Evolutionary conservation across 2,888 invertebrate genomes (phyloP).

Genomic region (Erebia palarica): DNA sequence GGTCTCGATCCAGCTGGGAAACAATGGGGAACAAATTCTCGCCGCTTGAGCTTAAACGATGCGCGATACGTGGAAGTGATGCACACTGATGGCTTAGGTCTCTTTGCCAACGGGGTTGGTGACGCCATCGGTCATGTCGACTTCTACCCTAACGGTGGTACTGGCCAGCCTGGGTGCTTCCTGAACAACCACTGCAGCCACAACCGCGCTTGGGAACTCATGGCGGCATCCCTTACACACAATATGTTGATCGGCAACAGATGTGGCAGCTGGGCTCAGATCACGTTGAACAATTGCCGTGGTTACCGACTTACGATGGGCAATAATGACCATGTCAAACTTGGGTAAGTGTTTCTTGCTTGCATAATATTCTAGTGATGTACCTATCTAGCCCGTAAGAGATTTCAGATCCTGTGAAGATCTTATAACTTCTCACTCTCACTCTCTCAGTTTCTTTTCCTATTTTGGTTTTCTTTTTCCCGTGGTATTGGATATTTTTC

Average conservation of each 20-base stretch:
- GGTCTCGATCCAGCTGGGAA: slow-evolving; percentile 58
- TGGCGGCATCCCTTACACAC: slow-evolving; percentile 51
- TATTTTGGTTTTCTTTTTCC: no score
- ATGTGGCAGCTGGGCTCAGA: slow-evolving; percentile 49
- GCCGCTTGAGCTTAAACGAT: slow-evolving; percentile 49
- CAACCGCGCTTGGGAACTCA: slow-evolving; percentile 57
- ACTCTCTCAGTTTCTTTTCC: no score
- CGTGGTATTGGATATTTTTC: no score
- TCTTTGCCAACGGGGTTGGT: slow-evolving; percentile 82
- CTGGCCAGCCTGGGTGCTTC: slow-evolving; percentile 80
- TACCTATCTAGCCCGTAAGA: background rate
- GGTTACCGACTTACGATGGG: slow-evolving; percentile 52
- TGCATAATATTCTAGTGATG: background rate
- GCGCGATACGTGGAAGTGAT: slow-evolving; percentile 67
- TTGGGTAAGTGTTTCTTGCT: slow-evolving; percentile 49
- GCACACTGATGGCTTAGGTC: slow-evolving; percentile 59
- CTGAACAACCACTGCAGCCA: slow-evolving; percentile 54
- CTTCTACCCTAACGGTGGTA: slow-evolving; percentile 94
- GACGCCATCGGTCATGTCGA: slow-evolving; percentile 91
- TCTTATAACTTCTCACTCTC: no score
- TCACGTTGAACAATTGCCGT: slow-evolving; percentile 52
- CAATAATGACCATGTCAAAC: slow-evolving; percentile 49
- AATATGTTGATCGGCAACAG: slow-evolving; percentile 48
- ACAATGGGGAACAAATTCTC: slow-evolving; percentile 50
- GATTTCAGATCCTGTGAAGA: no score